Conservation (phyloP, 2,113 vertebrate species). For the Apodemus speciosus region DNA sequence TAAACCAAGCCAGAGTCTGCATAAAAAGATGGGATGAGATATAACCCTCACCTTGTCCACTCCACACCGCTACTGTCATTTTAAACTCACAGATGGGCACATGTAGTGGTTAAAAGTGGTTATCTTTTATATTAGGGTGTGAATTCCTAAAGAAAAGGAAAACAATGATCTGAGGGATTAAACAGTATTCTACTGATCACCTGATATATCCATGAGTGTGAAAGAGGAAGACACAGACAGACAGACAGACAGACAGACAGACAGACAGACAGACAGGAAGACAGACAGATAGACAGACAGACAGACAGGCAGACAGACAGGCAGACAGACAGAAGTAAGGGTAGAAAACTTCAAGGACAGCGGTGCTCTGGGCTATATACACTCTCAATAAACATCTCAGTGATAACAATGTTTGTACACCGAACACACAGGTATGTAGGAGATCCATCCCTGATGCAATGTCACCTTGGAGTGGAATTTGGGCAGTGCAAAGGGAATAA, state of each 20-base stretch:
- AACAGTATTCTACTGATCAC: background rate
- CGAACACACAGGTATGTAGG: background rate
- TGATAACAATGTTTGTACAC: background rate
- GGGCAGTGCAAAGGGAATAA: background rate
- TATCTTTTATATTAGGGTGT: background rate
- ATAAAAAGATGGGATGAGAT: background rate
- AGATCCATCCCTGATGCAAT: background rate
- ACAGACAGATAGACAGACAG: background rate
- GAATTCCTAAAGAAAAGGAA: conserved; percentile 16
- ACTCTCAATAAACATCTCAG: background rate
- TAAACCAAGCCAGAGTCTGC: background rate
- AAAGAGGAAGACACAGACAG: too few relatives aligned
- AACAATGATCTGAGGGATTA: background rate
- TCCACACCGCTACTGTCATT: background rate
- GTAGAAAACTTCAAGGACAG: background rate
- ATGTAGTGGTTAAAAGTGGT: background rate
- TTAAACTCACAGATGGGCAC: background rate
- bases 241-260: background rate
- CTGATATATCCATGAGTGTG: background rate
- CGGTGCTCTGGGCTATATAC: background rate
- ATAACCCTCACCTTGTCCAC: background rate
- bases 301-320: background rate
- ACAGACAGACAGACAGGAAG: background rate
- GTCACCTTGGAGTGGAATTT: background rate
- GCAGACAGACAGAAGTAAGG: background rate